phyloP scores from a whole-genome alignment of 2,113 vertebrate genomes.

The Epinephelus lanceolatus region DNA sequence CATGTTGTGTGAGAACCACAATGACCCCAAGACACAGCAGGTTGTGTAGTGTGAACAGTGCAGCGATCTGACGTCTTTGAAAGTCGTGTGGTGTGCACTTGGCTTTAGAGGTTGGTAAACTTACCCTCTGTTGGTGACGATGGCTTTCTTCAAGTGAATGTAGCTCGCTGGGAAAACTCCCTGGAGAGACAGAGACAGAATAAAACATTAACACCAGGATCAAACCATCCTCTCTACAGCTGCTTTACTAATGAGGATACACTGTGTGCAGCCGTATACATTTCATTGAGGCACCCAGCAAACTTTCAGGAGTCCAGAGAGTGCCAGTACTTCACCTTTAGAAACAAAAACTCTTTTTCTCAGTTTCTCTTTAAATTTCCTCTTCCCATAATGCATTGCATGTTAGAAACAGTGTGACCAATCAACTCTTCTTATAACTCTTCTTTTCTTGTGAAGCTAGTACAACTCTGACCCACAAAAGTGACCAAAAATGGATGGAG shows the following conservation, averaged over 20 bases:
- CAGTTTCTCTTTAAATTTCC: neutral
- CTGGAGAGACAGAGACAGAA: constrained; percentile 61
- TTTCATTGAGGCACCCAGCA: neutral
- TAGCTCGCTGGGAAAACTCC: constrained; percentile 83
- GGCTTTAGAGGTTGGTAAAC: constrained; percentile 21
- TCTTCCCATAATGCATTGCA: neutral
- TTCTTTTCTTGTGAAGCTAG: neutral
- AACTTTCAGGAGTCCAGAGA: neutral
- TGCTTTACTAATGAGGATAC: neutral
- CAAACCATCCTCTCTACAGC: neutral
- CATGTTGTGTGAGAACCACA: no score
- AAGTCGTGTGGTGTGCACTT: no score
- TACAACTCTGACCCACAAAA: neutral
- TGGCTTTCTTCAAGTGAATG: constrained; percentile 83
- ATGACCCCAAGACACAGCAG: no score
- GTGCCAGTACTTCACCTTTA: neutral
- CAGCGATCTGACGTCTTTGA: no score
- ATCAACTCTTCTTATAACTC: no score
- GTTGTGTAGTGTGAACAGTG: no score
- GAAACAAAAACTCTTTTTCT: neutral
- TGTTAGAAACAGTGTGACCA: neutral
- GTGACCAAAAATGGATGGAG: neutral
- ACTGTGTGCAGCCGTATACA: no score
- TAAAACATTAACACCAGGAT: neutral
- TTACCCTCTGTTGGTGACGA: constrained; percentile 83